Base-by-base conservation (phyloP, 2,113 vertebrate species). In the Carlito syrichta region DNA sequence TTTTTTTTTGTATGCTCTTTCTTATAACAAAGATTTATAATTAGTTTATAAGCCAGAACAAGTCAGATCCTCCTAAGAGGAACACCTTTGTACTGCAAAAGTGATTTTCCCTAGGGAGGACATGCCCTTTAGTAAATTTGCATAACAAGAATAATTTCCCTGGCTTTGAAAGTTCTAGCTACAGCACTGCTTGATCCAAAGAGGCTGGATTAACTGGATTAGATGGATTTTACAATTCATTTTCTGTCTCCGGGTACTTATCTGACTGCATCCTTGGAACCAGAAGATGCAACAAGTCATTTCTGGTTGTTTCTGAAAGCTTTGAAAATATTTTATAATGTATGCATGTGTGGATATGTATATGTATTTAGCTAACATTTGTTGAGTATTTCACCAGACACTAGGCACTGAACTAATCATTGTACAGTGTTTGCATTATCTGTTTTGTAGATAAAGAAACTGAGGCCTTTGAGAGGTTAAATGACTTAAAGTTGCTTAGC, bases 1-100 rank as follows among this genome's bases (percentile, higher is more conserved):
- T 48, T 68, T 95, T 97, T 77, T n/a, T 58, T 81, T 92, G 91
- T 68, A 27, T 77, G 27, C 0, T 93, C n/a, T 92, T 96, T 88
- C 9, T 94, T 6, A 40, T 68, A 50, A 43, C 8, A 91, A 86
- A 89, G n/a, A 45, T 82, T 83, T 89, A 0, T 78, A 76, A 25
- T 86, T 96, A 83, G 38, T 66, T 95, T 86, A 22, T 62, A 95
- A 92, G 23, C 11, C 22, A 76, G 62, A 86, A 96, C 27, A 79
- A 94, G 81, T 91, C 27, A 89, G 32, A 52, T 71, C 56, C 13
- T 89, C 50, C 52, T 38, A 32, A 7, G 45, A 69, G 38, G 69
- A 92, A 63, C 84, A 87, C 32, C 4, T 92, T 66, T 85, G 52
- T 58, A 48, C n/a, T 43, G 3, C 32, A 50, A 90, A 96, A 71